Evolutionary conservation across 2,113 vertebrate species (phyloP), one percentile per base, ranked within the genome.

Genomic region (Lutjanus erythropterus): DNA sequence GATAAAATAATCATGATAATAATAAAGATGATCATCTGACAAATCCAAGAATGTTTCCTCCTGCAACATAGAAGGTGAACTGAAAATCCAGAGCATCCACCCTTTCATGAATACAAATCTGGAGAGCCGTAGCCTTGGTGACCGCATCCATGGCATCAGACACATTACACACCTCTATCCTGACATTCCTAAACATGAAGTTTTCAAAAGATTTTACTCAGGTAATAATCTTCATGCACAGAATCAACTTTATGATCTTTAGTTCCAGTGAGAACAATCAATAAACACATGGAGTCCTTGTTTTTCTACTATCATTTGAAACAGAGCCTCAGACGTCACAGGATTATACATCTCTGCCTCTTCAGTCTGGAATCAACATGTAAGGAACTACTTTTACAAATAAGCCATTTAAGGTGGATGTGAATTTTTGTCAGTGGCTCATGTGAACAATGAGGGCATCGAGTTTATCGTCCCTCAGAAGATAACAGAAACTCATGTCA

Each of bases 41-140:
- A 59, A 5, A 41, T 73, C 23, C 23, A 29, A 7, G 10, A 25
- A 29, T 60, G 44, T 25, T 42, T 49, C 44, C 10, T 44, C 1
- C 47, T 29, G n/a, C n/a, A n/a, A n/a, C n/a, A n/a, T n/a, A 95
- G 93, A 81, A 94, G 97, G 97, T 18, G 93, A 95, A 77, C 91
- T 95, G 84, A 97, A 95, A 87, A 96, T 99, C 76, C 97, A 97
- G 91, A 99, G 99, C 80, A 98, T 99, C 82, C 96, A 97, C 81
- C 98, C 98, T 5, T 99, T 99, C 90, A 97, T 96, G 7, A 97
- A 96, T 81, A 97, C 95, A 93, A 97, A 98, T 78, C 88, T 99
- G 66, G 97, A 97, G 78, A 97, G 98, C 77, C 96, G 96, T 1
- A 96, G 95, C 35, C 96, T 99, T 0, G 98, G 96, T 0, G 97